These are phyloP conservation scores for Gymnocheta viridis DNA, from an alignment of 2,888 invertebrate genomes.

Conservation along the genomic window DNA sequence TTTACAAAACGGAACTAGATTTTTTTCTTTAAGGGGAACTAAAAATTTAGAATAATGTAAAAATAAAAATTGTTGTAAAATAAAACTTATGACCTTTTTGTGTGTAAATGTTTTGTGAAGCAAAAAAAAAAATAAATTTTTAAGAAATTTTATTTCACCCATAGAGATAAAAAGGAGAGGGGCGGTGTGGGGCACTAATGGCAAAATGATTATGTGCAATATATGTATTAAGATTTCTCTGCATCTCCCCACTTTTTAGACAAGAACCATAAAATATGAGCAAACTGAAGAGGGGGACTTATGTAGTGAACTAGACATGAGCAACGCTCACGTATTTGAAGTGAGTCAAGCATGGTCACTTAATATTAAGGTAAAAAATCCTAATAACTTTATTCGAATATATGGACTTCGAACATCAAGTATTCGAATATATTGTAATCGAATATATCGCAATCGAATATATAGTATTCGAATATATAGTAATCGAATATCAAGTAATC, in stretches of 20 bases:
- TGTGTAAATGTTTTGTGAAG: background rate
- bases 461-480: too few species aligned
- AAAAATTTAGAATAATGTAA: background rate
- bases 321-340: background rate
- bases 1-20: conserved; percentile 24
- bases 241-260: background rate
- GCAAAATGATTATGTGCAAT: background rate
- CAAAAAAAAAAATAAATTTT: background rate
- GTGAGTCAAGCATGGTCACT: too few species aligned
- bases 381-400: too few species aligned
- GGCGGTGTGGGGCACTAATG: background rate
- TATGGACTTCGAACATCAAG: too few species aligned
- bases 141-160: background rate
- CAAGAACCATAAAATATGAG: background rate
- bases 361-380: too few species aligned
- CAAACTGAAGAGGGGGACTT: background rate
- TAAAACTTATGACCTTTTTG: background rate
- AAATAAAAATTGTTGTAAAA: background rate
- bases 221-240: background rate
- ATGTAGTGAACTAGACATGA: background rate
- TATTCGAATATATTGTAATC: too few species aligned
- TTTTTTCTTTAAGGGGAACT: background rate
- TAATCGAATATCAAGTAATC: too few species aligned
- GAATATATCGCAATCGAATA: too few species aligned
- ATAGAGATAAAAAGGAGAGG: background rate